Evolutionary conservation across 1,140 invertebrate genomes (phyloP).

Genomic region (Drosophila erecta): DNA sequence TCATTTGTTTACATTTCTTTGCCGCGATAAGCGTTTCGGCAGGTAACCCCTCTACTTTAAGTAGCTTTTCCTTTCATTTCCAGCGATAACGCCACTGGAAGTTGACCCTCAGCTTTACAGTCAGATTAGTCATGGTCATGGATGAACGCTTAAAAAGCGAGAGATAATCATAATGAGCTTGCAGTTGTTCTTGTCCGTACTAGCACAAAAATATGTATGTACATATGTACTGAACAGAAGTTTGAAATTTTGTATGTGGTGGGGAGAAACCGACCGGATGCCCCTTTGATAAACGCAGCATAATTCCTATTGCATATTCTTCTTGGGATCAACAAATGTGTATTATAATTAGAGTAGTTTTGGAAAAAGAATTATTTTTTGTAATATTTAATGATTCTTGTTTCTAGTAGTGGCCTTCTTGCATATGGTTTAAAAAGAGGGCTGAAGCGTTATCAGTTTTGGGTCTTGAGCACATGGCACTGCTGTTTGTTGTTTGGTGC

Average conservation of each 20-base stretch:
- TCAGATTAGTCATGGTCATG: conserved; percentile 18
- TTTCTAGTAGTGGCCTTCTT: neutral
- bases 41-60: conserved; percentile 9
- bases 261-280: too few species aligned
- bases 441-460: conserved; percentile 35
- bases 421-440: neutral
- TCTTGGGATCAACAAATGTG: too few species aligned
- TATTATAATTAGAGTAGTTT: too few species aligned
- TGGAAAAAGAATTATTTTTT: too few species aligned
- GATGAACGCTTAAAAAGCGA: neutral
- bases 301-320: too few species aligned
- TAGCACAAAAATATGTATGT: too few species aligned
- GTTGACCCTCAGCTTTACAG: conserved; percentile 26
- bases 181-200: too few species aligned
- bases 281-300: too few species aligned
- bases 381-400: neutral
- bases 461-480: conserved; percentile 36
- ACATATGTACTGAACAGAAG: too few species aligned
- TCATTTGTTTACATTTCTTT: conserved; percentile 34
- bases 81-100: conserved; percentile 2
- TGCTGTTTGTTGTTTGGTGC: conserved; percentile 6
- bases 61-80: neutral
- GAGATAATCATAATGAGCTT: neutral
- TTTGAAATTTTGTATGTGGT: too few species aligned
- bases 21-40: conserved; percentile 9